Evolutionary conservation across 2,888 invertebrate genomes (phyloP), one percentile per base, ranked within the genome.

Genomic region (Lottia scabra): DNA sequence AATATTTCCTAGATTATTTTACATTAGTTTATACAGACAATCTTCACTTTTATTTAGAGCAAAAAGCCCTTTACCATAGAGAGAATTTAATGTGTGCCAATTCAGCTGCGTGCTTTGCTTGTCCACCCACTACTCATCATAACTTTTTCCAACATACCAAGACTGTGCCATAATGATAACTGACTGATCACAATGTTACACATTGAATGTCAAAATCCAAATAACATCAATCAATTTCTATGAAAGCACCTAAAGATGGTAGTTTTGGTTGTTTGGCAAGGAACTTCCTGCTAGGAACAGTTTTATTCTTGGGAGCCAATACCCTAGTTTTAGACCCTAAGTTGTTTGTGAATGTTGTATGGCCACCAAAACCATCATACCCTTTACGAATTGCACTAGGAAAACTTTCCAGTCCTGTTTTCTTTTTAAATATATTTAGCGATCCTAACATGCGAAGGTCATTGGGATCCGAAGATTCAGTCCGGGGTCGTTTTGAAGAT

Each of bases 301-400:
- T 56, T 0, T 19, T 56, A 23, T 56, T 56, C 19, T 56, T 56
- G 19, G 19, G 12, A 13, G 19, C 23, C 56, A 56, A 12, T 2
- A 56, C 12, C n/a, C 12, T 56, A 19, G 19, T 27, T 45, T 44
- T 38, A 3, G 56, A 73, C 12, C 79, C 80, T 13, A 76, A 68
- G 15, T 80, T 72, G 65, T 84, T 81, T 8, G 82, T 78, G 74
- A 78, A 81, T 15, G 81, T 81, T n/a, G 81, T 82, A 27, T 84
- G 83, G 12, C 85, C 83, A 27, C 85, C 85, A n/a, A 85, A 72
- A 13, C 85, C 85, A 75, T 85, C 81, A 68, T 81, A 85, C 3
- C 84, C 85, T 72, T 81, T 80, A 27, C 83, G 77, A n/a, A 82
- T 76, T 4, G 80, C 77, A 74, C 82, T 81, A 44, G 73, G 73